Evolutionary conservation across 2,113 vertebrate species (phyloP).

Genomic region (Gobiocypris rarus): DNA sequence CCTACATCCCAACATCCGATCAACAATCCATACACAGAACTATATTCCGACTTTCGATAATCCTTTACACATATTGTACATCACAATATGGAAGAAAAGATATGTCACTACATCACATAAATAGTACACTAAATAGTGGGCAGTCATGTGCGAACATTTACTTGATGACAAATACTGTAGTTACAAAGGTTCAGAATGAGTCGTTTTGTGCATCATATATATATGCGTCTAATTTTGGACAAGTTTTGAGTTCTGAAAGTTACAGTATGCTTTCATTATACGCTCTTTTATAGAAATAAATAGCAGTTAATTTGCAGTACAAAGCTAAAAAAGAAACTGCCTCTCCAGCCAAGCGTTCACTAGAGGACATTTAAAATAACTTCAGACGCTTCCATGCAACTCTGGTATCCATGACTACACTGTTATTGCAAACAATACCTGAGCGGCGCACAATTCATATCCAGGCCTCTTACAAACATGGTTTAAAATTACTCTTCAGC

Average conservation of each 20-base stretch:
- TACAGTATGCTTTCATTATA: background rate
- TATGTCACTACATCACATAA: too few relatives aligned
- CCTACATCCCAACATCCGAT: too few relatives aligned
- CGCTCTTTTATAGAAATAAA: background rate
- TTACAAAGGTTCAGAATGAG: background rate
- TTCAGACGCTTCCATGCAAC: constrained; percentile 62
- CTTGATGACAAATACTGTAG: background rate
- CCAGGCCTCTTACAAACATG: constrained; percentile 79
- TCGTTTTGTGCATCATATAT: background rate
- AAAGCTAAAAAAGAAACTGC: constrained; percentile 19
- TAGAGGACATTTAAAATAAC: constrained; percentile 43
- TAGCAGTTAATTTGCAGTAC: background rate
- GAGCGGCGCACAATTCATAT: constrained; percentile 73
- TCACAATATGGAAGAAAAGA: background rate
- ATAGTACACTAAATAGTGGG: too few relatives aligned
- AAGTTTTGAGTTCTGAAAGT: background rate
- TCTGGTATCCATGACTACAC: constrained; percentile 79
- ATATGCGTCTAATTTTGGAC: too few relatives aligned
- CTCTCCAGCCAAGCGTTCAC: constrained; percentile 32
- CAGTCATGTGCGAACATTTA: background rate
- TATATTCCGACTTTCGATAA: background rate
- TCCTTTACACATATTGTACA: background rate
- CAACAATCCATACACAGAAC: background rate
- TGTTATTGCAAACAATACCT: constrained; percentile 85
- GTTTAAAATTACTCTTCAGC: constrained; percentile 81